Evolutionary conservation across 2,888 invertebrate species (phyloP), one percentile per base, ranked within the genome.

Genomic region (Clusia tigrina): DNA sequence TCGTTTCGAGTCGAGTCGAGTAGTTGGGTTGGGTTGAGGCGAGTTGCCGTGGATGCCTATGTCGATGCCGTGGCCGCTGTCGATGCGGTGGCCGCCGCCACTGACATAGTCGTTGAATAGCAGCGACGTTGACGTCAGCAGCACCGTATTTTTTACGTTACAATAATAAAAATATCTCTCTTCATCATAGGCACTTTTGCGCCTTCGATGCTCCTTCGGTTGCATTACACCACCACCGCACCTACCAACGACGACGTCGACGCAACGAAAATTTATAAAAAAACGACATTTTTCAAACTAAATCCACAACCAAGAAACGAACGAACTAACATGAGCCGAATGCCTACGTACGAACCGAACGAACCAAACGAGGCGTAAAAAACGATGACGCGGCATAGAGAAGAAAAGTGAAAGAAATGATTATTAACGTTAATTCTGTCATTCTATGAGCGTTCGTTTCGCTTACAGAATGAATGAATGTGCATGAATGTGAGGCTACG

Each of bases 351-450:
- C 42, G 42, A 42, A 42, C 42, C 12, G 9, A 42, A 6, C 42
- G 42, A 6, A n/a, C 42, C 12, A n/a, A 42, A 32, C 9, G n/a
- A 15, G n/a, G n/a, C 42, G n/a, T n/a, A 42, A 42, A 42, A 42
- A 42, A n/a, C n/a, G 42, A 42, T 42, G 42, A 42, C 42, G 42
- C 3, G n/a, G 42, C 42, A 42, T 42, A 42, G 42, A 42, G 42
- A n/a, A 42, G n/a, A 42, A 42, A 17, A 3, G n/a, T 42, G 32
- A 32, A 32, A 32, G 32, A 32, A 32, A 12, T 12, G 32, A n/a
- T n/a, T n/a, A 42, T 42, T 42, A 42, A 42, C 42, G n/a, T 6
- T n/a, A n/a, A 15, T 42, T 42, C 42, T 17, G 9, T 42, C 42
- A 42, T 42, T 42, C 42, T n/a, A 42, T 17, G 3, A 15, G 9